Base-by-base conservation (phyloP, 2,888 invertebrate genomes). In the Eupithecia exiguata region DNA sequence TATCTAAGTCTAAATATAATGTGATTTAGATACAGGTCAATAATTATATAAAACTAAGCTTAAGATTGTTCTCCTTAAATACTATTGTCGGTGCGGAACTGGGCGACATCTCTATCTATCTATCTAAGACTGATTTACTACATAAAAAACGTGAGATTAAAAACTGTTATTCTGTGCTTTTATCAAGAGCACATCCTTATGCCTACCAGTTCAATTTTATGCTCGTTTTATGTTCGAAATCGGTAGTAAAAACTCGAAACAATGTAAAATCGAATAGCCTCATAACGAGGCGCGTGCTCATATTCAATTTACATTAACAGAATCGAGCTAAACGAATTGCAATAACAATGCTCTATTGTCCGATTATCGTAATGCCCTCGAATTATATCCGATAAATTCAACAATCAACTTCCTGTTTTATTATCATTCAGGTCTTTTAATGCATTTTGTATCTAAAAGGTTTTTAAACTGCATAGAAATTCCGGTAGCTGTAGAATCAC, bases 281-380 rank as follows among this genome's bases (percentile, higher is more conserved):
- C 35, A 18, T 68, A 53, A 71, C 65, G 36, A 40, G 53, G 40
- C 70, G 67, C 69, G 72, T 75, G 74, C 69, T 58, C 40, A 30
- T 49, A 43, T 40, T 72, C 69, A 71, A 62, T 72, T 63, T 69
- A 72, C 69, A 78, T 72, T 72, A 72, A 75, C 71, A 49, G 49
- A 74, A 77, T 61, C 58, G 46, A 67, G 69, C 75, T 75, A 71
- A 69, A 67, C 70, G 74, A 72, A 72, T 72, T 74, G 71, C 75
- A 70, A 69, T 75, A 78, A 80, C 77, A 79, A 80, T 77, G 74
- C 68, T 53, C 69, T 72, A 74, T 79, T 80, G 76, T 80, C 68
- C 68, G 71, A 77, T 74, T 74, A 75, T 72, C 75, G 73, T 70
- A 72, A 71, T 74, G 79, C 71, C 79, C 80, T 78, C 74, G 70